These are phyloP conservation scores for Aporrectodea caliginosa DNA, from an alignment of 1,140 invertebrate species.

Conservation along the genomic window DNA sequence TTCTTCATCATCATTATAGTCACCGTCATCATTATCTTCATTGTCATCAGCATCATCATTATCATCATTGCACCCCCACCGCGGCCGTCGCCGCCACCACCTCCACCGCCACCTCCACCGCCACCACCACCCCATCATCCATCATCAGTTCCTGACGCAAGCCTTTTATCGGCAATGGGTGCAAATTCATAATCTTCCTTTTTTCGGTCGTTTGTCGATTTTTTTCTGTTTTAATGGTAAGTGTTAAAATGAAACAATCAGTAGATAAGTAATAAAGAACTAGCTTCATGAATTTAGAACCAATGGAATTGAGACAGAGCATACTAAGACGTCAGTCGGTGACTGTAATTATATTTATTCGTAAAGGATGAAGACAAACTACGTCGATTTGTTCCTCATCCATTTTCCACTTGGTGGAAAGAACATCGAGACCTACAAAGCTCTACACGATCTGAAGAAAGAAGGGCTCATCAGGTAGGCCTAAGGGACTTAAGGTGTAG, in stretches of 20 bases:
- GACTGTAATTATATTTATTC: background rate
- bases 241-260: background rate
- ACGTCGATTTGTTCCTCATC: slow-evolving; percentile 46
- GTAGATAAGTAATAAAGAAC: background rate
- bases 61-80: too few relatives aligned
- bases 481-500: too few relatives aligned
- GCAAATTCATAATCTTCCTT: background rate
- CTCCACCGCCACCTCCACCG: too few relatives aligned
- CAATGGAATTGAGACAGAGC: background rate
- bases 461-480: slow-evolving; percentile 41
- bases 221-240: background rate
- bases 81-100: too few relatives aligned
- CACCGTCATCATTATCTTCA: too few relatives aligned
- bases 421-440: slow-evolving; percentile 43
- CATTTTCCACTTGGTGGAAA: slow-evolving; percentile 40
- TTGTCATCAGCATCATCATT: too few relatives aligned
- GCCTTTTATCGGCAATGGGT: too few relatives aligned
- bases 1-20: too few relatives aligned
- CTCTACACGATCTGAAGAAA: slow-evolving; percentile 41
- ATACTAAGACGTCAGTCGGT: background rate
- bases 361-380: slow-evolving; percentile 38
- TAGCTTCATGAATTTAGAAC: background rate
- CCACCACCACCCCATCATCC: too few relatives aligned
- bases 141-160: too few relatives aligned
- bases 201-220: slow-evolving; percentile 1